Evolutionary conservation across 2,888 invertebrate species (phyloP).

Genomic region (Cephus pulcher): DNA sequence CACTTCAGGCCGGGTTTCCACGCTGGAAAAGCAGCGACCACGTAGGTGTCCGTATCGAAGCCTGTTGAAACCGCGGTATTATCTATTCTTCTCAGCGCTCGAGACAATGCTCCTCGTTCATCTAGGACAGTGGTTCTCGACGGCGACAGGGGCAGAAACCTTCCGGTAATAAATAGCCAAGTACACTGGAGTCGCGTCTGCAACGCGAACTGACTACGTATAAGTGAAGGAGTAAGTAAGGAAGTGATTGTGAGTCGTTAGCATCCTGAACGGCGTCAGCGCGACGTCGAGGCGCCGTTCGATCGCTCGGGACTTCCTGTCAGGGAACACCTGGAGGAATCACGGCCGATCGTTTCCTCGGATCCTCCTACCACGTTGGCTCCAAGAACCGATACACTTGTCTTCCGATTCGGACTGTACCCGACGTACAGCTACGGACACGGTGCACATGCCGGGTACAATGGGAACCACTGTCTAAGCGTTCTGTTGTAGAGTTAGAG

Average conservation of each 20-base stretch:
- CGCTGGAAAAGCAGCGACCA: conserved; percentile 26
- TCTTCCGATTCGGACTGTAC: not conserved
- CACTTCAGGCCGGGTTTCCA: conserved; percentile 2
- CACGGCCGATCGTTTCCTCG: not conserved
- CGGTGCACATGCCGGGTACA: not conserved
- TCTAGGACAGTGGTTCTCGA: conserved; percentile 22
- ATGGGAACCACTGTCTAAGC: conserved; percentile 36
- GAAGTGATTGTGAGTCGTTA: not conserved
- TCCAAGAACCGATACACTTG: not conserved
- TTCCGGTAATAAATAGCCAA: not conserved
- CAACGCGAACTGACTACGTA: not conserved
- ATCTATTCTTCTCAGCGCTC: conserved; percentile 22
- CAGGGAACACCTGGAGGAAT: not conserved
- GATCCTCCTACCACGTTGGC: not conserved
- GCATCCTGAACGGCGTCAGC: not conserved
- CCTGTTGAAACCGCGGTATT: conserved; percentile 5
- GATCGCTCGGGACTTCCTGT: not conserved
- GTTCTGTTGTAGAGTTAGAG: conserved; percentile 42
- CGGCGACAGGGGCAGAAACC: not conserved
- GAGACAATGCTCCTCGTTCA: conserved; percentile 30
- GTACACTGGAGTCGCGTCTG: not conserved
- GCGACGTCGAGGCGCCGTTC: not conserved
- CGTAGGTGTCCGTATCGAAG: conserved; percentile 29
- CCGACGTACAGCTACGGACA: not conserved
- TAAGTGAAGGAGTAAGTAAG: not conserved